Evolutionary conservation across 2,888 invertebrate genomes (phyloP).

Genomic region (Caenorhabditis wallacei): DNA sequence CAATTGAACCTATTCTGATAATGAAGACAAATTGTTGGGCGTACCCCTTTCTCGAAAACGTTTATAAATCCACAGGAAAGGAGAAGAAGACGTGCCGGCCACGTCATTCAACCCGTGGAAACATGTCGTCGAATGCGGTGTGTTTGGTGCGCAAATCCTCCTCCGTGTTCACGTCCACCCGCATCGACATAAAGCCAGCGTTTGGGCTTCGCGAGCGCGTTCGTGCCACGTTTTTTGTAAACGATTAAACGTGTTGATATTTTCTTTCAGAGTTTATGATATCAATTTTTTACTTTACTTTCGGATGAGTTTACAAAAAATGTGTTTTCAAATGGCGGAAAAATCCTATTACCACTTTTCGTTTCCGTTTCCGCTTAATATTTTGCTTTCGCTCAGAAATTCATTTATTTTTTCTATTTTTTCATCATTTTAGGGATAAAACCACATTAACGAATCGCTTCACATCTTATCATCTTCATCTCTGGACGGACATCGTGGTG

Average conservation of each 20-base stretch:
- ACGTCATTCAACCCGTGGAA: neutral
- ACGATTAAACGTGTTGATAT: neutral
- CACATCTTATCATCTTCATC: neutral
- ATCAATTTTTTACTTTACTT: too few relatives aligned
- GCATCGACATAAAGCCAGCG: conserved; percentile 5
- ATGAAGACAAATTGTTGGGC: neutral
- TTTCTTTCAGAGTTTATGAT: neutral
- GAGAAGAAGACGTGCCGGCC: neutral
- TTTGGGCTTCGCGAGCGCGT: neutral
- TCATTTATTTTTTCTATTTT: neutral
- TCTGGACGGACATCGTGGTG: neutral
- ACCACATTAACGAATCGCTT: neutral
- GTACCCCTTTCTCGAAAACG: neutral
- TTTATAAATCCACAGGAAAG: neutral
- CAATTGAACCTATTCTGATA: neutral
- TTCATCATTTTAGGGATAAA: neutral
- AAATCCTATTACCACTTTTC: too few relatives aligned
- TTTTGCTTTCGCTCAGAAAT: neutral
- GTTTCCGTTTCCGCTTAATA: too few relatives aligned
- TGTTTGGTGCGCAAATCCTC: conserved; percentile 3
- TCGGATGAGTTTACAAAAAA: too few relatives aligned
- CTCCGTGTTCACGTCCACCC: conserved; percentile 26
- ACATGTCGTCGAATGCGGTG: conserved; percentile 8
- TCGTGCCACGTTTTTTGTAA: neutral
- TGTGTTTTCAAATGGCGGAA: too few relatives aligned